These are phyloP conservation scores for Archips xylosteana DNA, from an alignment of 2,888 invertebrate species.

Conservation along the genomic window DNA sequence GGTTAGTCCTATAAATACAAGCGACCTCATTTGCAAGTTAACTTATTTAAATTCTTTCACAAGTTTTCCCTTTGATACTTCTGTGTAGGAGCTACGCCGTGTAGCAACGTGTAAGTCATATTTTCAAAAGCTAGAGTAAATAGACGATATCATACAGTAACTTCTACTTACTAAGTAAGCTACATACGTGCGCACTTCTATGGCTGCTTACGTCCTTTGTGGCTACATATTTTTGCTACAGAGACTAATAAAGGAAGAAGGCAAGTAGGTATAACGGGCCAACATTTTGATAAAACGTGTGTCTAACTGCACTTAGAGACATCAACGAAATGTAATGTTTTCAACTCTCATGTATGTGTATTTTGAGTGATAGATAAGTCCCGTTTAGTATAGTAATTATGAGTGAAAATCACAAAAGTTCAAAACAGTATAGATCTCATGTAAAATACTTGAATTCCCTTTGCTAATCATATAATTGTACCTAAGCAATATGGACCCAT, in stretches of 20 bases:
- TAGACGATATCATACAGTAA: not conserved
- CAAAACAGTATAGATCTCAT: no score
- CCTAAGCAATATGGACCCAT: no score
- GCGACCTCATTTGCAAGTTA: constrained; percentile 24
- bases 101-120: not conserved
- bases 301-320: no score
- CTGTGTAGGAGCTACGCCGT: constrained; percentile 1
- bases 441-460: no score
- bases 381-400: no score
- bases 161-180: constrained; percentile 1
- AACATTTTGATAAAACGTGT: no score
- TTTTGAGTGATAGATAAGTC: no score
- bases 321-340: no score
- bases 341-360: no score
- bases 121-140: constrained; percentile 1
- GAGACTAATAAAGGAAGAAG: not conserved
- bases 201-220: not conserved
- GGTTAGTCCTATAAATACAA: constrained; percentile 25
- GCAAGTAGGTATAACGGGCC: not conserved
- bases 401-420: no score
- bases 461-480: no score
- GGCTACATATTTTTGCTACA: not conserved
- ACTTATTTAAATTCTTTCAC: constrained; percentile 30
- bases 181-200: not conserved
- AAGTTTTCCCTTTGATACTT: constrained; percentile 27